Conservation (phyloP, 2,888 invertebrate species). For the Dugesia japonica region DNA sequence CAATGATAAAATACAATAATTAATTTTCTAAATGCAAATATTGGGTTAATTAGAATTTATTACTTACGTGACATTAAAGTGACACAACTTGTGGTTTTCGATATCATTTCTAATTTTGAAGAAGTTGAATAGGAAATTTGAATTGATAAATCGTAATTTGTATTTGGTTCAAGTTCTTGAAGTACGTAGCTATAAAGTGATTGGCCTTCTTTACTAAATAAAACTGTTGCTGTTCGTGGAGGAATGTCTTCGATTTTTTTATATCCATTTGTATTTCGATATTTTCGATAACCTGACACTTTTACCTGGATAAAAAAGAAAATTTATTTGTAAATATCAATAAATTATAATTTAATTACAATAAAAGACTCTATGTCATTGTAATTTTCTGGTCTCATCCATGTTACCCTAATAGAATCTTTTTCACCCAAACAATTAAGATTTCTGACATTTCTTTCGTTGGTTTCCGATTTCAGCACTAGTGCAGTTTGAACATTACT, state of each 20-base stretch:
- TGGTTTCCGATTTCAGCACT: background rate
- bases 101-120: background rate
- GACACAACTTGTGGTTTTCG: conserved; percentile 24
- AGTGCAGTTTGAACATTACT: background rate
- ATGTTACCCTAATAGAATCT: conserved; percentile 20
- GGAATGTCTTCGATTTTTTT: background rate
- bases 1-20: too few relatives aligned
- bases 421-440: background rate
- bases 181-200: background rate
- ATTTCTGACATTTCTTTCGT: background rate
- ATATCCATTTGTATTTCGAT: background rate
- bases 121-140: background rate
- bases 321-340: background rate
- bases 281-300: background rate
- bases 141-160: conserved; percentile 22
- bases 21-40: too few relatives aligned
- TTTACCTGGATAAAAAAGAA: background rate
- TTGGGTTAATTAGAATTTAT: too few relatives aligned
- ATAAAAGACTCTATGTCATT: background rate
- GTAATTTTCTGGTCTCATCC: conserved; percentile 17
- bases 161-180: conserved; percentile 22
- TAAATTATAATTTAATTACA: background rate
- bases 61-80: conserved; percentile 25
- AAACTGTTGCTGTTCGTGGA: background rate
- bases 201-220: background rate